Percentiles rank a stretch among this genome's conserved stretches.
Conservation (phyloP, 2,797 vertebrate genomes). For the Danio choprae region DNA sequence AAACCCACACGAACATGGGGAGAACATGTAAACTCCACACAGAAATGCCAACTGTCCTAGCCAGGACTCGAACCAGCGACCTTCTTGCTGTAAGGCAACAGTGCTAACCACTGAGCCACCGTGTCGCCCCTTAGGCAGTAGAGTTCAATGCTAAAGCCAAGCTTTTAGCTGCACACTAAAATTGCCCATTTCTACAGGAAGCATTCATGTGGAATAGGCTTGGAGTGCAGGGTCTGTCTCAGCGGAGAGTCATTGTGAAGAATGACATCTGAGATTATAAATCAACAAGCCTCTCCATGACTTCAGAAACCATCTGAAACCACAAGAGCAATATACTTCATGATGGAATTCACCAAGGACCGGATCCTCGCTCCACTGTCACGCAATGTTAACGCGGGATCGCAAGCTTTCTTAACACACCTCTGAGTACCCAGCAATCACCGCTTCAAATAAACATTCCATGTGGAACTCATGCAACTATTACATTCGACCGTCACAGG, state of each 20-base stretch:
- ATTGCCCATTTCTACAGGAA: conserved; percentile 6
- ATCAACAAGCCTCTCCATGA: conserved; percentile 65
- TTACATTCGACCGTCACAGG: conserved; percentile 9
- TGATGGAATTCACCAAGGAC: conserved; percentile 77
- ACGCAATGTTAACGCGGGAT: conserved; percentile 69
- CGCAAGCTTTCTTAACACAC: conserved; percentile 29
- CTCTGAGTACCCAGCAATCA: conserved; percentile 33
- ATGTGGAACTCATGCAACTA: conserved; percentile 23
- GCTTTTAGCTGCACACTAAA: conserved; percentile 26
- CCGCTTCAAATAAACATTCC: conserved; percentile 49
- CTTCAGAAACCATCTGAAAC: conserved; percentile 73
- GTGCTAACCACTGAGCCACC: too few relatives aligned
- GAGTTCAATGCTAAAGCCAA: neutral
- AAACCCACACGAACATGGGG: too few relatives aligned
- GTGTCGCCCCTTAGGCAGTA: too few relatives aligned
- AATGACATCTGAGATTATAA: conserved; percentile 71
- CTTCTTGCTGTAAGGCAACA: too few relatives aligned
- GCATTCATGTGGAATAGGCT: conserved; percentile 44
- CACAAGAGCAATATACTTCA: conserved; percentile 73
- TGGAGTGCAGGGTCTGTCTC: conserved; percentile 54
- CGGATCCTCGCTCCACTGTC: conserved; percentile 75
- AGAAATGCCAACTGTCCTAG: too few relatives aligned
- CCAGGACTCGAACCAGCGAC: too few relatives aligned
- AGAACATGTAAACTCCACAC: too few relatives aligned
- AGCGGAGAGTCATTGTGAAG: conserved; percentile 60